Conservation (phyloP, 2,113 vertebrate genomes). For the Carassius auratus region DNA sequence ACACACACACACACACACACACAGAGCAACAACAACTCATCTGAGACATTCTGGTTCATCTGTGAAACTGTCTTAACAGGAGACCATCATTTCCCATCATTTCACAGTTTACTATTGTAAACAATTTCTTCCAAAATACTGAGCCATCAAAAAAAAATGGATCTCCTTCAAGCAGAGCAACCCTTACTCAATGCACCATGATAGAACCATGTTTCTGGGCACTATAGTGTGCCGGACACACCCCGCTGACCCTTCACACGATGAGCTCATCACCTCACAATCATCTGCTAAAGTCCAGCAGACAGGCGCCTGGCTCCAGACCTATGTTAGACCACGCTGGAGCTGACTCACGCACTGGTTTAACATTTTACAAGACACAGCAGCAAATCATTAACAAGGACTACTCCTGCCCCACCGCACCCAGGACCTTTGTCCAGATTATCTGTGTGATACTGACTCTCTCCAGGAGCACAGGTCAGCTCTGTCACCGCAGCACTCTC, state of each 20-base stretch:
- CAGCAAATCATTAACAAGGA: slow-evolving; percentile 55
- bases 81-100: too few species aligned
- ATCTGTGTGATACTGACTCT: slow-evolving; percentile 1
- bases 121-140: background rate
- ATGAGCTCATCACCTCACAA: background rate
- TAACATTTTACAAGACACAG: background rate
- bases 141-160: background rate
- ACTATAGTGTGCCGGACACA: background rate
- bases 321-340: too few species aligned
- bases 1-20: too few species aligned
- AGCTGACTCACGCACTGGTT: too few species aligned
- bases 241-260: too few species aligned
- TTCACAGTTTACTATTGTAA: too few species aligned
- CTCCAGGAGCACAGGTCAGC: slow-evolving; percentile 67
- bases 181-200: background rate
- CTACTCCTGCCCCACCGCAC: slow-evolving; percentile 35
- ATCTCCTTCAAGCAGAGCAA: background rate
- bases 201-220: background rate
- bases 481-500: background rate
- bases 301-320: too few species aligned
- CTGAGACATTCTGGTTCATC: too few species aligned
- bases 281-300: too few species aligned
- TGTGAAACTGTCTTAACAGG: background rate
- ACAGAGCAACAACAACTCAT: too few species aligned
- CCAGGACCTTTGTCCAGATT: slow-evolving; percentile 65